Base-by-base conservation (phyloP, 2,113 vertebrate genomes). In the Notarius lentiginosus region DNA sequence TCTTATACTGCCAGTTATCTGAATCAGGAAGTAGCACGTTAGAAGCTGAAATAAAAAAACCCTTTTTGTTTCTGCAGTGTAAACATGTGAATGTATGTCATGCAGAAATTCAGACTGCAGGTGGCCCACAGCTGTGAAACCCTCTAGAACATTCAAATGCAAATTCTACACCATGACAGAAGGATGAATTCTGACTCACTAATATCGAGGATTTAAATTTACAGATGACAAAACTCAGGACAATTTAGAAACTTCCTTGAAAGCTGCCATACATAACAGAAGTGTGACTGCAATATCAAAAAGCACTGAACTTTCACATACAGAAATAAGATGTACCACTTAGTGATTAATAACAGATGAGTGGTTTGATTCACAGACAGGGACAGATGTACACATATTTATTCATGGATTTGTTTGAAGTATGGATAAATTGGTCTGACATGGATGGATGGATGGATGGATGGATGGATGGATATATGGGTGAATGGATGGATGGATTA, bases 1-100 rank as follows among this genome's bases (percentile, higher is more conserved):
- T 87, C 70, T 95, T 90, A 68, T 98, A 97, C 90, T 96, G 97
- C 98, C 98, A 99, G 11, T 92, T 92, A 87, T 95, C 97, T 96
- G 93, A 88, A 34, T 63, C 76, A 84, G 61, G 49, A 41, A 82
- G 49, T 41, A 60, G 66, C 87, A 41, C 22, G 72, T 34, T 70
- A 17, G 14, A 24, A 63, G 17, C 63, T 70, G 7, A 18, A 84
- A 63, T 30, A 34, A 14, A 81, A 41, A 76, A 56, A 63, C 1
- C 7, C 2, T 20, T 27, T 65, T 77, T 51, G n/a, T 53, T 77
- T 55, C 27, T 56, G 18, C 18, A 63, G 22, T 73, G 47, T 14
- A 34, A 89, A 84, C 81, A n/a, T 86, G 49, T 84, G 79, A 77
- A 22, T 53, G 68, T 85, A 60, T 66, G 27, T 81, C 49, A 53